Conservation (phyloP, 2,113 vertebrate genomes). For the Serinus canaria region DNA sequence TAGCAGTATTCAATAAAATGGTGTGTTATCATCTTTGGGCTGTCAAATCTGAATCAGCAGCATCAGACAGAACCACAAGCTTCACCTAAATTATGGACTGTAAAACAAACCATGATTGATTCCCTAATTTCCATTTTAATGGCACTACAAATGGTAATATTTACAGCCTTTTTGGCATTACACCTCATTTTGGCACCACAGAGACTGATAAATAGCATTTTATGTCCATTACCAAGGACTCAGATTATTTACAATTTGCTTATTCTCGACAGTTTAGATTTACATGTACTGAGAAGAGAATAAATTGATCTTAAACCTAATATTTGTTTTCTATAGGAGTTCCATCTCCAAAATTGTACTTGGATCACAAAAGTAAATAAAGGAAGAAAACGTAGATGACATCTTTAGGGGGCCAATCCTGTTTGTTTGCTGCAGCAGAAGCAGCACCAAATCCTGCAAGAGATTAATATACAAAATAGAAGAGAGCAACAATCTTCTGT, state of each 20-base stretch:
- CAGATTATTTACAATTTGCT: constrained; percentile 19
- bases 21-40: background rate
- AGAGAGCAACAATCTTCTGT: background rate
- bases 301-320: constrained; percentile 11
- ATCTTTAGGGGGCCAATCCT: background rate
- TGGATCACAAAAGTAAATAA: background rate
- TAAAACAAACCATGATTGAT: constrained; percentile 7
- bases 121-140: constrained; percentile 60
- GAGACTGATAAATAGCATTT: constrained; percentile 34
- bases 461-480: background rate
- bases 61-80: background rate
- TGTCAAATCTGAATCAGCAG: constrained; percentile 1
- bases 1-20: background rate
- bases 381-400: background rate
- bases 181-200: constrained; percentile 14
- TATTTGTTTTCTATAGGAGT: background rate
- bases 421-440: background rate
- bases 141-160: constrained; percentile 38
- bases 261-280: background rate
- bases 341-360: background rate
- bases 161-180: constrained; percentile 36
- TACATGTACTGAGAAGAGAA: background rate
- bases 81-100: constrained; percentile 11
- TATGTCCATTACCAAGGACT: background rate
- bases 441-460: background rate